Percentiles rank a stretch among this genome's conserved stretches.
Evolutionary conservation across 53 echinoderm and acorn worm species (phyloP).

Genomic region (Echinometra lucunter): DNA sequence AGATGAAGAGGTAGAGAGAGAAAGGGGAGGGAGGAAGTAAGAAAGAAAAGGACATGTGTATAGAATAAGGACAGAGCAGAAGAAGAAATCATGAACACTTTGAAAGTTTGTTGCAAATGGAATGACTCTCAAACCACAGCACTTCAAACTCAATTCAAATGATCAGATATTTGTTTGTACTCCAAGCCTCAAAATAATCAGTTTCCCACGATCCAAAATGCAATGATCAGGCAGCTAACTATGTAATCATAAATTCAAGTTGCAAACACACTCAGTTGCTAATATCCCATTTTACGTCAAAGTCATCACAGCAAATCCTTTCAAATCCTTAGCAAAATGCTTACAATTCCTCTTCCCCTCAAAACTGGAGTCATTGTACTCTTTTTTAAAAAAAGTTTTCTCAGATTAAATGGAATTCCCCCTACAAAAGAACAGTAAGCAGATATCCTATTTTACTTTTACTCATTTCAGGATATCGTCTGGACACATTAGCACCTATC

Average conservation of each 20-base stretch:
- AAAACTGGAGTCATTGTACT: not conserved
- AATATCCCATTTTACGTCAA: not conserved
- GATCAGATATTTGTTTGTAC: not conserved
- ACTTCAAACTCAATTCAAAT: constrained; percentile 9
- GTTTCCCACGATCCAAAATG: not conserved
- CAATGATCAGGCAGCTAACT: not conserved
- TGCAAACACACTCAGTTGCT: not conserved
- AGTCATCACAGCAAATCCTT: not conserved
- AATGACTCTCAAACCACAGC: constrained; percentile 16
- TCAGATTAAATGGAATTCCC: not conserved
- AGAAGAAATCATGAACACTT: not conserved
- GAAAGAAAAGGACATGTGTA: not conserved
- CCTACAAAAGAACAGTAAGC: too few species aligned
- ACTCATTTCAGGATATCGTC: not conserved
- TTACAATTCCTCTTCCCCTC: not conserved
- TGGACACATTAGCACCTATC: too few species aligned
- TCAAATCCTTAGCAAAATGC: not conserved
- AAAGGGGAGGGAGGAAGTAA: not conserved
- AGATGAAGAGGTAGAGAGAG: not conserved
- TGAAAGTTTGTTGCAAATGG: not conserved
- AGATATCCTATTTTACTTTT: not conserved
- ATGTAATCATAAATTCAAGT: not conserved
- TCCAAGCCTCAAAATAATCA: not conserved
- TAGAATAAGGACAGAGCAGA: not conserved
- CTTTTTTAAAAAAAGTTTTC: not conserved